A percentile compares a stretch with the other conserved stretches of the same genome.
Conservation (phyloP, 2,888 invertebrate genomes). For the Eumerus sabulonum region DNA sequence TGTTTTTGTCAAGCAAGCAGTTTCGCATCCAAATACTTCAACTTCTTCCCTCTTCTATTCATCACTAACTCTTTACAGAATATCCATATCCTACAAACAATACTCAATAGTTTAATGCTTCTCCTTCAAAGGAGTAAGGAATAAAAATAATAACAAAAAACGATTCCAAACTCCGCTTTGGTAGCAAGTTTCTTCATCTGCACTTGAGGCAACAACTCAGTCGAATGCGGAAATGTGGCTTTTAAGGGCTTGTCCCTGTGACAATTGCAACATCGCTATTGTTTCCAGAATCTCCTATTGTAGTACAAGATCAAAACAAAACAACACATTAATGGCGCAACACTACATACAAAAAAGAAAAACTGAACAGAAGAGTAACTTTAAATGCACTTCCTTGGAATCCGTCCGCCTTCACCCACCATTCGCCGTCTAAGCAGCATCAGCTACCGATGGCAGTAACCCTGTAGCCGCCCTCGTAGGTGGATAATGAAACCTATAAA, state of each 20-base stretch:
- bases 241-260: slow-evolving; percentile 21
- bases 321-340: slow-evolving; percentile 50
- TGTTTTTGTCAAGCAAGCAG: too few species aligned
- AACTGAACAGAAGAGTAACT: too few species aligned
- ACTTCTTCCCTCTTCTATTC: not conserved
- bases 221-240: slow-evolving; percentile 56
- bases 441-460: slow-evolving; percentile 1
- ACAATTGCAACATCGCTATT: slow-evolving; percentile 27
- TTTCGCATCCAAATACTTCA: too few species aligned
- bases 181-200: not conserved
- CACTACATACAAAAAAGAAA: slow-evolving; percentile 41
- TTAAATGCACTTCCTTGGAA: slow-evolving; percentile 51
- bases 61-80: not conserved
- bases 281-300: slow-evolving; percentile 32
- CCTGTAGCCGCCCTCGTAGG: slow-evolving; percentile 15
- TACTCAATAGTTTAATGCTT: slow-evolving; percentile 47
- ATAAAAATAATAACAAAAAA: not conserved
- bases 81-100: not conserved
- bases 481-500: slow-evolving; percentile 63
- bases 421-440: not conserved
- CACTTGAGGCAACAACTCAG: slow-evolving; percentile 31
- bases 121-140: too few species aligned
- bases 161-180: not conserved
- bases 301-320: slow-evolving; percentile 16
- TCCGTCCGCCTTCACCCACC: slow-evolving; percentile 1